Base-by-base conservation (phyloP, 2,797 vertebrate species). In the Rhinichthys osculus region DNA sequence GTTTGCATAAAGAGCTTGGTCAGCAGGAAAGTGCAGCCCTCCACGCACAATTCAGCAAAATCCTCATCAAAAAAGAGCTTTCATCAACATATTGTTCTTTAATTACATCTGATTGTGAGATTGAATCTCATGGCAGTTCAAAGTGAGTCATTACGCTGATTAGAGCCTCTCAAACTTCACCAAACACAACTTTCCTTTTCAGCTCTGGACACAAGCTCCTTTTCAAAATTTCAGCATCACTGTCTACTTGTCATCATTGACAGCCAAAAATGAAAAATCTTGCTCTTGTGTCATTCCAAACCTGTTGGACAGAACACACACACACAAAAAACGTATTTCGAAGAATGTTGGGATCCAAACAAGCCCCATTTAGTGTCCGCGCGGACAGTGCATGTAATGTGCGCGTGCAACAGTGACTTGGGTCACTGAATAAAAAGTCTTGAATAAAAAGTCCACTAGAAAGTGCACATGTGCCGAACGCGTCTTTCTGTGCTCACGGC, bases 1-100 rank as follows among this genome's bases (percentile, higher is more conserved):
- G 92, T 93, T 90, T 91, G 92, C 92, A 92, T 94, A 93, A 94
- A 93, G 90, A 92, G 94, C 92, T 91, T 86, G 92, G 94, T 95
- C 95, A 95, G 94, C 94, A 93, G 92, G 89, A 94, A 95, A 95
- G 93, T 94, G 93, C n/a, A 93, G 92, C 93, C 90, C 94, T 94
- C 93, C 90, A 92, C 89, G 13, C 90, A 92, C 94, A 93, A 93
- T 93, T 95, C 93, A 92, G 94, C 93, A 93, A 92, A 93, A 95
- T 94, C 92, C 92, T 66, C 54, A 40, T 78, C 21, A 42, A 7
- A 85, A 94, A 82, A 94, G 93, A 93, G 93, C 94, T 94, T 95
- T 94, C 92, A 94, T 95, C 95, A 94, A 94, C 94, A 94, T 92
- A 92, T 93, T 94, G 94, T 94, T 89, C 81, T 91, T 94, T 94